Evolutionary conservation across 2,797 vertebrate genomes (phyloP), one percentile per base, ranked within the genome.

Genomic region (Lepus townsendii): DNA sequence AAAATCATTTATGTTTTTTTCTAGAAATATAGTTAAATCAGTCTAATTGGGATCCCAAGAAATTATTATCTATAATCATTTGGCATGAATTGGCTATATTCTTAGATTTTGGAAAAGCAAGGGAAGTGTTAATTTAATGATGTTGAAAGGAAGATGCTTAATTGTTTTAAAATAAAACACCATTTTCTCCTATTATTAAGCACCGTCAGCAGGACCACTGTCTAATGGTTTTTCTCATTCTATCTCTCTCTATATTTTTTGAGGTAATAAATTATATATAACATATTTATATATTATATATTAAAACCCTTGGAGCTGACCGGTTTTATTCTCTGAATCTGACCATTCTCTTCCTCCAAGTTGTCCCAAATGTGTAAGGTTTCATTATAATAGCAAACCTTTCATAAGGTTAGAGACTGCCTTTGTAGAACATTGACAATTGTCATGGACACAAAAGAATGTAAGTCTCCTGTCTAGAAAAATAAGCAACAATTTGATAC

Each of bases 1-100:
- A 83, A 19, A 95, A 66, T 94, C 9, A 76, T 83, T 93, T 88
- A 26, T n/a, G n/a, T 88, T 79, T 93, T 72, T 26, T 30, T 73
- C 42, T 86, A n/a, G 72, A 89, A 91, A 77, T 90, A 47, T 26
- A 90, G 75, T 93, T 72, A 78, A 90, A 93, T 87, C 6, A 89
- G 57, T 88, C 91, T 68, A 62, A n/a, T 83, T 89, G 32, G 42
- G 87, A 93, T 91, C 35, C 26, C 14, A 95, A 13, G 68, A 72
- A 94, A 73, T 79, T 83, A n/a, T 27, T 94, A 87, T 78, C 30
- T 66, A 57, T 87, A 65, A 72, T 87, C 35, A 71, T 47, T 82
- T 87, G 32, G 17, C 22, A 50, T 88, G 62, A 47, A 27, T 24
- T 92, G 42, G 60, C 60, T 87, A 71, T 83, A 1, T 35, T 88